Percentiles rank a stretch among this genome's conserved stretches.
phyloP scores from a whole-genome alignment of 1,140 invertebrate genomes.

The Homarus americanus region DNA sequence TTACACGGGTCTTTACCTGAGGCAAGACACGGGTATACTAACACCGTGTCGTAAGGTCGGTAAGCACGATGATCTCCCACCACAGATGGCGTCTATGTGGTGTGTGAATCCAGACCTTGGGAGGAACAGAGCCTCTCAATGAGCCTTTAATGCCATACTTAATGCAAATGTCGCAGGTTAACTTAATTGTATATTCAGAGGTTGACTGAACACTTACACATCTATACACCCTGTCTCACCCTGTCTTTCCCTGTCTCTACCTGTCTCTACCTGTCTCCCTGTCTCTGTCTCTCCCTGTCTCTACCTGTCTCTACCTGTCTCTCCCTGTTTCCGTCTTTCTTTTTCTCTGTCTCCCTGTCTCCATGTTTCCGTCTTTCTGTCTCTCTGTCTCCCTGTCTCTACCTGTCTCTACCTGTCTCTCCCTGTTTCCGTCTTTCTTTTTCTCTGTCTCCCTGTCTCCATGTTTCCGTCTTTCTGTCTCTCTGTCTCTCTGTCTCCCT shows the following conservation, averaged over 20 bases:
- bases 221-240: not conserved
- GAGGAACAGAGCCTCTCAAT: too few species aligned
- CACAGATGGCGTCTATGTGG: too few species aligned
- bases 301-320: not conserved
- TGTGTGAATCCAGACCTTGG: too few species aligned
- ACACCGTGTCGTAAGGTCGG: not conserved
- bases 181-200: conserved; percentile 24
- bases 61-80: too few species aligned
- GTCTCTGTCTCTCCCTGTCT: not conserved
- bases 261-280: not conserved
- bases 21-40: not conserved
- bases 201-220: not conserved
- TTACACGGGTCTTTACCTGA: not conserved
- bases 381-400: too few species aligned
- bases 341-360: not conserved
- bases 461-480: too few species aligned
- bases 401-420: too few species aligned
- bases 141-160: conserved; percentile 7
- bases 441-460: too few species aligned
- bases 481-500: too few species aligned
- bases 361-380: not conserved
- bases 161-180: not conserved
- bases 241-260: not conserved
- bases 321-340: not conserved
- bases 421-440: too few species aligned